Evolutionary conservation across 2,113 vertebrate species (phyloP).

Genomic region (Myanophis thanlyinensis): DNA sequence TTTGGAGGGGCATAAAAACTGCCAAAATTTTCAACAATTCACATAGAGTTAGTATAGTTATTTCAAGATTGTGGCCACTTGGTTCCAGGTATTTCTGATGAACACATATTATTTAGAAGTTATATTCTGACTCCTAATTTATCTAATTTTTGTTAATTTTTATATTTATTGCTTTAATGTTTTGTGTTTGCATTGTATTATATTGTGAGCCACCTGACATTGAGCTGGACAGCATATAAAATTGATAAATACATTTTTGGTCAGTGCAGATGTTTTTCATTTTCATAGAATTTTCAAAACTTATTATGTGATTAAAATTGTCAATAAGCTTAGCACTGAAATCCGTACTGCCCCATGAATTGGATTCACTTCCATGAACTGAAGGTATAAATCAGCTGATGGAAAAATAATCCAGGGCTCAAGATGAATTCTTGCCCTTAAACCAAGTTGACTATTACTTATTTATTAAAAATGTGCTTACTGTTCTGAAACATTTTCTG

Average conservation of each 20-base stretch:
- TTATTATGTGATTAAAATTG: neutral
- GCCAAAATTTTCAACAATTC: neutral
- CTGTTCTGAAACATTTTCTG: constrained; percentile 2
- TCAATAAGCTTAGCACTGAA: neutral
- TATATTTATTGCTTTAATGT: neutral
- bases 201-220: neutral
- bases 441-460: neutral
- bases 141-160: neutral
- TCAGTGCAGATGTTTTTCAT: neutral
- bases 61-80: neutral
- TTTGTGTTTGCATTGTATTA: neutral
- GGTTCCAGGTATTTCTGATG: neutral
- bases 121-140: neutral
- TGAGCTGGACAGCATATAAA: neutral
- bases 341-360: neutral
- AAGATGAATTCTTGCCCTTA: neutral
- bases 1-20: neutral
- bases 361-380: neutral
- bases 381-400: neutral
- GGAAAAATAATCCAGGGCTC: neutral
- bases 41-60: neutral
- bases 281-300: neutral
- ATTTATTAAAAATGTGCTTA: neutral
- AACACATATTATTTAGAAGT: neutral
- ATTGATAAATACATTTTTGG: neutral